Base-by-base conservation (phyloP, 2,888 invertebrate genomes). In the Tetranychus piercei region DNA sequence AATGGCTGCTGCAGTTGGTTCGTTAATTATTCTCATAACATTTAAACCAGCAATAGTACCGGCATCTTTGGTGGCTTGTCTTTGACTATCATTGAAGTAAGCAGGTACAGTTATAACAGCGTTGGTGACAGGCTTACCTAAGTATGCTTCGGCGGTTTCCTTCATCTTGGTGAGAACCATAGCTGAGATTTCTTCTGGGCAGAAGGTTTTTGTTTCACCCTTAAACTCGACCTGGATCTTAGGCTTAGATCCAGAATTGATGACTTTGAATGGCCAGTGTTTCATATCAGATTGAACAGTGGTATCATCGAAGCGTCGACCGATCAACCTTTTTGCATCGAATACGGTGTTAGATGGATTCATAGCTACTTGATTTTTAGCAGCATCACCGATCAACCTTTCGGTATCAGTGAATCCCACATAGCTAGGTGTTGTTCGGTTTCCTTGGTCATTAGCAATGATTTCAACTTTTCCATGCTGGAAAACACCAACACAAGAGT, bases 351-450 rank as follows among this genome's bases (percentile, higher is more conserved):
- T 89, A 80, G 84, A 86, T 18, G 91, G 90, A 82, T 92, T 91
- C 87, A 84, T 82, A 64, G 85, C 84, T 79, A 86, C 87, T 83
- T 91, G 91, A 82, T 90, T 90, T 83, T 91, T 91, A 64, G 91
- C 91, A 22, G 90, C 90, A 84, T 92, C 91, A 69, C 92, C 91
- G 79, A 92, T 90, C 65, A 92, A 85, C 73, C 91, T 85, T 82
- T 92, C 91, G 5, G 87, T 88, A 79, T 92, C 91, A 43, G 90
- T 91, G 82, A 92, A 92, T 6, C 90, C 91, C 73, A 92, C 91
- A 83, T 90, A 92, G 66, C 88, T 89, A 1, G 90, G 90, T 8
- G 90, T 90, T n/a, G 88, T 90, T 74, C 90, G 84, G 81, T 90
- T 90, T 44, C 90, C 90, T 81, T 90, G 90, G 80, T 90, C 90